phyloP scores from a whole-genome alignment of 2,888 invertebrate species.

The Nymphalis c-album region DNA sequence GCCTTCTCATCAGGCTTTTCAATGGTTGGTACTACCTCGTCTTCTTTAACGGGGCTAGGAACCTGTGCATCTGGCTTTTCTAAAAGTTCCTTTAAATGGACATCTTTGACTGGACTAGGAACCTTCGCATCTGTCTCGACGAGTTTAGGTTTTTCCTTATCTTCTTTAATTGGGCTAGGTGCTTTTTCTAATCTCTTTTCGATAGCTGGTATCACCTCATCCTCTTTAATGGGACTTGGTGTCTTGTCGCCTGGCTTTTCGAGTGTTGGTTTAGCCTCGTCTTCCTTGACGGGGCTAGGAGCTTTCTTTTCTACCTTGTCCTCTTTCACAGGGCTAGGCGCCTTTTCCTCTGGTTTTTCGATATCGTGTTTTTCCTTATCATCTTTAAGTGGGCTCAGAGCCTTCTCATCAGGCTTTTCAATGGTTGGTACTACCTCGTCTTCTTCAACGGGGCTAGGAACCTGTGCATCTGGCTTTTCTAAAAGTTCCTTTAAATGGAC shows the following conservation, averaged over 20 bases:
- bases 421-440: background rate
- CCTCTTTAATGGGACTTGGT: constrained; percentile 20
- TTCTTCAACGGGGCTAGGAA: background rate
- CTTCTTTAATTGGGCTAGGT: constrained; percentile 12
- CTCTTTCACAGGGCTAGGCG: constrained; percentile 16
- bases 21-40: background rate
- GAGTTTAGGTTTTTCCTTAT: background rate
- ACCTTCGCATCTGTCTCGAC: background rate
- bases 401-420: constrained; percentile 25
- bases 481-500: constrained; percentile 4
- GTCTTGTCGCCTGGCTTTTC: constrained; percentile 26
- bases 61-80: constrained; percentile 19
- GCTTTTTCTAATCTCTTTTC: constrained; percentile 8
- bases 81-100: background rate
- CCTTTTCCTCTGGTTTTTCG: too few species aligned
- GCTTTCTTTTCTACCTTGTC: background rate
- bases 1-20: constrained; percentile 22
- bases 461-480: constrained; percentile 15
- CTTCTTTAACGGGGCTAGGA: constrained; percentile 21
- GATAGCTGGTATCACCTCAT: background rate
- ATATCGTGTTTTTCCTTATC: too few species aligned
- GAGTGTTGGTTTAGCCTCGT: too few species aligned
- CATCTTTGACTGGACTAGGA: constrained; percentile 8
- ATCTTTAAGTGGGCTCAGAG: background rate
- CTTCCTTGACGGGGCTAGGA: too few species aligned